These are phyloP conservation scores for Caenorhabditis briggsae DNA, from an alignment of 1,140 invertebrate genomes.

Conservation along the genomic window DNA sequence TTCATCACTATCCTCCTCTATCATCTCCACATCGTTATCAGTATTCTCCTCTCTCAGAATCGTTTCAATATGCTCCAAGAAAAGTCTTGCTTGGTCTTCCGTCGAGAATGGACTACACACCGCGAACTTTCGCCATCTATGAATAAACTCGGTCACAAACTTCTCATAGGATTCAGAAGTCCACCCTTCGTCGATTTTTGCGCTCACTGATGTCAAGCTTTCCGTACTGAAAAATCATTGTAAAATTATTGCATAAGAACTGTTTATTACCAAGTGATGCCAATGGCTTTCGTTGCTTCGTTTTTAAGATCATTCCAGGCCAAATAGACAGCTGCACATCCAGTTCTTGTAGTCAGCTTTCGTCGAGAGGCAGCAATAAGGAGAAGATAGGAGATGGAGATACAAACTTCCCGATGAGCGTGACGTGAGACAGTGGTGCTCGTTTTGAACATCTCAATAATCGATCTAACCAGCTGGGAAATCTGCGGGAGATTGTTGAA, in stretches of 20 bases:
- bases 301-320: slow-evolving; percentile 54
- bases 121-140: slow-evolving; percentile 29
- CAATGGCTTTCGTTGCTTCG: not conserved
- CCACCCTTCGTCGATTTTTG: slow-evolving; percentile 46
- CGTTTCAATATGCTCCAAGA: not conserved
- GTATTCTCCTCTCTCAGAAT: not conserved
- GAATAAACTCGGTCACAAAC: slow-evolving; percentile 49
- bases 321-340: slow-evolving; percentile 55
- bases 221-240: not conserved
- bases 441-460: slow-evolving; percentile 29
- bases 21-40: not conserved
- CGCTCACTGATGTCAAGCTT: not conserved
- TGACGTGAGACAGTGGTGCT: not conserved
- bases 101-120: not conserved
- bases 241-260: too few relatives aligned
- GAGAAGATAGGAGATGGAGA: slow-evolving; percentile 29
- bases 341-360: slow-evolving; percentile 34
- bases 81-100: not conserved
- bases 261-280: not conserved
- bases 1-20: not conserved
- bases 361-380: slow-evolving; percentile 22
- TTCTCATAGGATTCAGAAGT: slow-evolving; percentile 38
- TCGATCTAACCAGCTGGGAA: not conserved
- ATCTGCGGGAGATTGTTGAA: slow-evolving; percentile 16
- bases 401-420: not conserved